Evolutionary conservation across 1,140 invertebrate species (phyloP).

Genomic region (Ceratina calcarata): DNA sequence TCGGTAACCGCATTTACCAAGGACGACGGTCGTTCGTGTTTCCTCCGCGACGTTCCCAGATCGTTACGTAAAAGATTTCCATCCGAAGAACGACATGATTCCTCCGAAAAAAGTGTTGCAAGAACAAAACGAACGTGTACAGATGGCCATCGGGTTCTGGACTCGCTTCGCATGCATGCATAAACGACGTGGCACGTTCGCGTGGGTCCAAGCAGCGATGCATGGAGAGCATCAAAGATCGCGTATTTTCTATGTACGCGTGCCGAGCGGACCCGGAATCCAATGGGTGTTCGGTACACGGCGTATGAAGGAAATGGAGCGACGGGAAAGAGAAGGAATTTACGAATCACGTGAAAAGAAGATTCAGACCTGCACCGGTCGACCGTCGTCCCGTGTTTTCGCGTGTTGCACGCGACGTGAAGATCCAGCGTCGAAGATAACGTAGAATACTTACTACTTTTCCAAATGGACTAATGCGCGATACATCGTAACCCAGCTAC

Average conservation of each 20-base stretch:
- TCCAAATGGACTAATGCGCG: not conserved
- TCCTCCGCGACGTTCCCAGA: not conserved
- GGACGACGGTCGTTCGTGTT: not conserved
- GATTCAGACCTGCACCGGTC: slow-evolving; percentile 5
- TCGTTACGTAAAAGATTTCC: not conserved
- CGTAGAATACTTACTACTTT: not conserved
- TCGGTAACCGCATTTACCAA: not conserved
- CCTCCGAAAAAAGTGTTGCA: too few species aligned
- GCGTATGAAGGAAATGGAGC: too few species aligned
- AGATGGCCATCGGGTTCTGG: too few species aligned
- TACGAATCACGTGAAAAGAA: not conserved
- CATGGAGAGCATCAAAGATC: too few species aligned
- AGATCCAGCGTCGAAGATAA: slow-evolving; percentile 2
- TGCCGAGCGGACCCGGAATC: too few species aligned
- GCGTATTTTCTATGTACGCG: too few species aligned
- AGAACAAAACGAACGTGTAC: too few species aligned
- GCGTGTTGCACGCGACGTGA: slow-evolving; percentile 22
- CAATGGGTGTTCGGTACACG: too few species aligned
- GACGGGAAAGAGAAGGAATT: not conserved
- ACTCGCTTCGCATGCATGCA: too few species aligned
- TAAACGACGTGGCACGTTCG: too few species aligned
- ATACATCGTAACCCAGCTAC: not conserved
- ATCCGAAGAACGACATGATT: not conserved
- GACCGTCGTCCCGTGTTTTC: not conserved
- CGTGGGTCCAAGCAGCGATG: too few species aligned